Conservation (phyloP, 2,797 vertebrate genomes). For the Lemur catta region DNA sequence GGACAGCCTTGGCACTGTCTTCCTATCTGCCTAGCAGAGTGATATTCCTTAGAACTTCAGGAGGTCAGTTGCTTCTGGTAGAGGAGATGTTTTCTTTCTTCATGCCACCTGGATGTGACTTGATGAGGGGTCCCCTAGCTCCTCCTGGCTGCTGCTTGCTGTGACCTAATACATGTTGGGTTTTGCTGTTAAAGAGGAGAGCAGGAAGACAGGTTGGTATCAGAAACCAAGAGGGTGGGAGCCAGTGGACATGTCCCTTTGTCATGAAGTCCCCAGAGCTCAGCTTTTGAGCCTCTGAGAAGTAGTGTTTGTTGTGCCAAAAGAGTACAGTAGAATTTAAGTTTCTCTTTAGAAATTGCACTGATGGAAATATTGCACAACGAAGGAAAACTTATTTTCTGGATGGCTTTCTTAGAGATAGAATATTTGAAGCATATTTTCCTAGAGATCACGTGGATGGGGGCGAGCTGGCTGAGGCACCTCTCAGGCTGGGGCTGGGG, state of each 20-base stretch:
- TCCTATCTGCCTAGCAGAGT: not conserved
- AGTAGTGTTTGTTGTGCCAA: not conserved
- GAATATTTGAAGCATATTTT: not conserved
- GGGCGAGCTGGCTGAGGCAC: not conserved
- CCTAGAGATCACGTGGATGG: not conserved
- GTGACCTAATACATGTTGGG: not conserved
- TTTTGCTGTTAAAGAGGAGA: slow-evolving; percentile 5
- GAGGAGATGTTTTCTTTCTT: not conserved
- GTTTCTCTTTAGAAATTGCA: slow-evolving; percentile 3
- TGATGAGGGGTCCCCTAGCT: not conserved
- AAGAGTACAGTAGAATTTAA: not conserved
- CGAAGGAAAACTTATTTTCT: slow-evolving; percentile 9
- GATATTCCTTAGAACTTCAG: not conserved
- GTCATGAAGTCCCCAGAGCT: not conserved
- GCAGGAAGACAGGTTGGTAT: not conserved
- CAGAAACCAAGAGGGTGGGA: not conserved
- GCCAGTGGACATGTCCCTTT: not conserved
- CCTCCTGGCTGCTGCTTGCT: not conserved
- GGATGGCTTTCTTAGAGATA: not conserved
- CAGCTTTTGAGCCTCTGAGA: not conserved
- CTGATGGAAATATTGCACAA: not conserved
- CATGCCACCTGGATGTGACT: not conserved
- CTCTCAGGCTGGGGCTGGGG: not conserved
- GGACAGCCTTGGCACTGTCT: not conserved
- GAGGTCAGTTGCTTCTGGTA: not conserved